Conservation (phyloP, 2,888 invertebrate genomes). For the Isotomurus palustris region DNA sequence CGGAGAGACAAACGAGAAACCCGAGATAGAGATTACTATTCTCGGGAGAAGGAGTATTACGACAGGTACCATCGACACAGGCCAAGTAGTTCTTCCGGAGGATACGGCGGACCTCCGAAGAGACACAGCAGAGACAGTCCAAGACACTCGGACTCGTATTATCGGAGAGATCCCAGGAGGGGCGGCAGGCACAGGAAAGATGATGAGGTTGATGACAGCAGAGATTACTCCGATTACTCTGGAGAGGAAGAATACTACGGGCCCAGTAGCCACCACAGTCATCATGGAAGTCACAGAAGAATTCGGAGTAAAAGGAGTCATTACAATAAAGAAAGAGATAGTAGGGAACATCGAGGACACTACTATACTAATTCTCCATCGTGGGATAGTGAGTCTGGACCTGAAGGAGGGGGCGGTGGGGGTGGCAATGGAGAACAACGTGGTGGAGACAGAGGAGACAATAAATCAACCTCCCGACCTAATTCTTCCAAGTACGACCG, state of each 20-base stretch:
- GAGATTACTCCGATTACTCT: conserved; percentile 40
- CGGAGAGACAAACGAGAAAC: too few species aligned
- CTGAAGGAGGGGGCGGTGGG: conserved; percentile 22
- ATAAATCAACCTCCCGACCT: neutral
- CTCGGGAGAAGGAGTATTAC: conserved; percentile 50
- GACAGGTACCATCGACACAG: conserved; percentile 50
- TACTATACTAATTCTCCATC: conserved; percentile 44
- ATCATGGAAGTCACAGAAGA: conserved; percentile 21
- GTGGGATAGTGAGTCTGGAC: conserved; percentile 43
- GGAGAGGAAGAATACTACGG: conserved; percentile 34
- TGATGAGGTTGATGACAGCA: conserved; percentile 24
- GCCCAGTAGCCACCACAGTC: conserved; percentile 18
- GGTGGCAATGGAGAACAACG: neutral
- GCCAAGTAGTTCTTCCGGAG: conserved; percentile 51
- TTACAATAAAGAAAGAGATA: conserved; percentile 27
- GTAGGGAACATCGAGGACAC: conserved; percentile 12
- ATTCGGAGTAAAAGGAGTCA: conserved; percentile 22
- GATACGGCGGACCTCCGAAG: conserved; percentile 54
- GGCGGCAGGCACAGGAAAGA: conserved; percentile 17
- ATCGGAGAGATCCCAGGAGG: conserved; percentile 21
- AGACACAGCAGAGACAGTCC: conserved; percentile 33
- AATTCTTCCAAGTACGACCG: conserved; percentile 18
- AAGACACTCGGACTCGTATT: conserved; percentile 27
- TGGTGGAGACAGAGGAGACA: neutral
- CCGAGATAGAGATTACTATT: conserved; percentile 50